Base-by-base conservation (phyloP, 2,888 invertebrate genomes). In the Heliconius erato region DNA sequence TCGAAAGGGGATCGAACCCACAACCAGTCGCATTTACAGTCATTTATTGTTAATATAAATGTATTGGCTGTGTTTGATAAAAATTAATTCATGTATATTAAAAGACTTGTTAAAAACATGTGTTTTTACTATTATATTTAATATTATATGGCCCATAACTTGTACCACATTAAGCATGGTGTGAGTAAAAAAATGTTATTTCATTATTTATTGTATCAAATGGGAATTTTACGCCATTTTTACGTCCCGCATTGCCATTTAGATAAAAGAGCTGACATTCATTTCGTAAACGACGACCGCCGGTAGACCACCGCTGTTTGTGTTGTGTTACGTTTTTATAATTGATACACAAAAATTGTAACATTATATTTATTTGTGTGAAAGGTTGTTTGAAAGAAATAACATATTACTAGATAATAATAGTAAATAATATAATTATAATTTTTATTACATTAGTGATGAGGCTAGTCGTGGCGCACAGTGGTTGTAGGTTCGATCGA, bases 221-320 rank as follows among this genome's bases (percentile, higher is more conserved):
- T 86, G 90, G 87, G 88, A 86, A 87, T 90, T 92, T 93, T 93
- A 93, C 92, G 92, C 91, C 92, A 91, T 92, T 94, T 94, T 94
- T 93, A 93, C 91, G 92, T 89, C 90, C 91, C 90, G 89, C 89
- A 88, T 89, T 87, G 89, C 91, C 92, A 91, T 94, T 94, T 93
- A 94, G 94, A 94, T 94, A 94, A 94, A 92, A 92, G 88, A 90
- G 92, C 91, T 92, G 92, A 92, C 89, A 88, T 88, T 91, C 91
- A 92, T 93, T 94, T 93, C 91, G 91, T 90, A 90, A 93, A 92
- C 90, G 92, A 90, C 88, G 84, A 85, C 83, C 87, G 83, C 78
- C 85, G 81, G 86, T 85, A 87, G 86, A 86, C 86, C 88, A 87
- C 86, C 85, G 85, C 85, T 87, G 86, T 87, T 86, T 86, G 80